These are phyloP conservation scores for Corythaixoides concolor DNA, from an alignment of 2,113 vertebrate genomes.

Conservation along the genomic window DNA sequence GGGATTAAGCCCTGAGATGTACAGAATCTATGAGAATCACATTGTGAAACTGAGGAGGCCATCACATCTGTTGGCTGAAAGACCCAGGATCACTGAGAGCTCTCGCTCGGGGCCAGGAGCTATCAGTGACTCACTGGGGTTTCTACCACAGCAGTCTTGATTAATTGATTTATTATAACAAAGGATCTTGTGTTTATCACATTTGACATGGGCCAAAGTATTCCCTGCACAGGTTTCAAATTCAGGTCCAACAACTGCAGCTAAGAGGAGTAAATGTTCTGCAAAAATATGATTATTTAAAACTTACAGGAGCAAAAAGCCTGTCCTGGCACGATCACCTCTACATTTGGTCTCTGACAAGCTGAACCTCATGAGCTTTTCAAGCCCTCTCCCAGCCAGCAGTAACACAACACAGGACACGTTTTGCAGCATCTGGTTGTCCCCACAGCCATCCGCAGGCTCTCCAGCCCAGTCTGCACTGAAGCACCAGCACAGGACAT, in stretches of 20 bases:
- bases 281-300: background rate
- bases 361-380: background rate
- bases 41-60: background rate
- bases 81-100: background rate
- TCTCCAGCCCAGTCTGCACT: background rate
- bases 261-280: background rate
- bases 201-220: background rate
- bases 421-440: background rate
- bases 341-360: background rate
- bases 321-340: background rate
- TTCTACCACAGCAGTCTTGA: background rate
- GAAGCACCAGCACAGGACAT: background rate
- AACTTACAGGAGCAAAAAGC: background rate
- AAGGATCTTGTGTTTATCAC: background rate
- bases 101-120: accelerated
- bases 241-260: background rate
- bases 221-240: background rate
- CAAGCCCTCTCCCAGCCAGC: background rate
- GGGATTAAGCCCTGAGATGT: background rate
- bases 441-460: background rate
- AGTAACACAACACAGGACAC: accelerated
- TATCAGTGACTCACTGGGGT: background rate
- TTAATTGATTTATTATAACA: background rate
- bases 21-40: background rate
- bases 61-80: background rate